Percentiles rank a stretch among this genome's conserved stretches.
Conservation (phyloP, 2,113 vertebrate genomes). For the Seriola rivoliana region DNA sequence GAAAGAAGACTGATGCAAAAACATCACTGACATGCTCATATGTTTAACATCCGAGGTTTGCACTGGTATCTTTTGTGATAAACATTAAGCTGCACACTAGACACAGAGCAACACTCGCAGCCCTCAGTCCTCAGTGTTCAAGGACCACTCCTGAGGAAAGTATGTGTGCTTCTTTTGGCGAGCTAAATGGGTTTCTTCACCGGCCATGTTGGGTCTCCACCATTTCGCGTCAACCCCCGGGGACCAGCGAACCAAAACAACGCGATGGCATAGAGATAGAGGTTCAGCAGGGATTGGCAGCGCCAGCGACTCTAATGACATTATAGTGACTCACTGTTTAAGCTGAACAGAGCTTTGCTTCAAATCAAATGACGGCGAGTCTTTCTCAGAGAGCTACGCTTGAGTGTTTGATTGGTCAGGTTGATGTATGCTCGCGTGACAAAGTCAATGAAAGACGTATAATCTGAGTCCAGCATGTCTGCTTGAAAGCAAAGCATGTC, state of each 20-base stretch:
- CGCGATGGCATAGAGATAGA: not conserved
- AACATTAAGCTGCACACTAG: too few species aligned
- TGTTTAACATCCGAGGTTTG: not conserved
- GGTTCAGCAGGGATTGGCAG: not conserved
- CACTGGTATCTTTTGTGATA: not conserved
- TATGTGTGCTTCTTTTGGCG: not conserved
- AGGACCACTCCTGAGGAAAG: not conserved
- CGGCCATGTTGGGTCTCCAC: not conserved
- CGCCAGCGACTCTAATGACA: not conserved
- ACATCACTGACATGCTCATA: not conserved
- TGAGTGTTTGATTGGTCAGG: conserved; percentile 11
- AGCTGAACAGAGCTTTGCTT: not conserved
- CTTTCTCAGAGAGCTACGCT: not conserved
- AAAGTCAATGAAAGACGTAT: conserved; percentile 42
- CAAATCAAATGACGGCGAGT: conserved; percentile 1
- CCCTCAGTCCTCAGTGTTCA: too few species aligned
- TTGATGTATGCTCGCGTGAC: conserved; percentile 51
- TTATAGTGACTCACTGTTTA: not conserved
- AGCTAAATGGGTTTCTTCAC: not conserved
- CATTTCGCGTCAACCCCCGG: not conserved
- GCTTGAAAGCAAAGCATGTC: conserved; percentile 48
- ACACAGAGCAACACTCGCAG: conserved; percentile 7
- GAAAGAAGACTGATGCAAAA: not conserved
- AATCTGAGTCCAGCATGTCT: conserved; percentile 34
- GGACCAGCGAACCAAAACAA: not conserved